phyloP scores from a whole-genome alignment of 2,888 invertebrate species.

The Drosophila neutralis region DNA sequence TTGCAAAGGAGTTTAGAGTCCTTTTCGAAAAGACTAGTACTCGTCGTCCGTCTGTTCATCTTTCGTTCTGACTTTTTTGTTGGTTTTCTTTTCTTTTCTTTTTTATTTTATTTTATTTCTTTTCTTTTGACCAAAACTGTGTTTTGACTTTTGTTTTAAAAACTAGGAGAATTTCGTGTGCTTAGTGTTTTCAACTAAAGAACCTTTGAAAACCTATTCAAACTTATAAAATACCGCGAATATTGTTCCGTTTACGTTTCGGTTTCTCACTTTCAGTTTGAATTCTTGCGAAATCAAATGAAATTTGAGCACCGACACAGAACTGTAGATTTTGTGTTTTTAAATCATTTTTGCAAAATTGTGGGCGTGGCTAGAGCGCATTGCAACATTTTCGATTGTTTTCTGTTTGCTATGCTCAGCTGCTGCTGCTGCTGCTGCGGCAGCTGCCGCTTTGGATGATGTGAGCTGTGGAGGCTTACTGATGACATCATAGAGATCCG shows the following conservation, averaged over 20 bases:
- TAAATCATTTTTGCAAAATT: conserved; percentile 35
- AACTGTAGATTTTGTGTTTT: conserved; percentile 15
- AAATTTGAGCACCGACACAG: conserved; percentile 8
- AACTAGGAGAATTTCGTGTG: conserved; percentile 47
- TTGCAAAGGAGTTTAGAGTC: conserved; percentile 83
- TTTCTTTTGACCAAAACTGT: conserved; percentile 55
- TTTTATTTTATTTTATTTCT: not conserved
- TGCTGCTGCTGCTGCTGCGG: conserved; percentile 53
- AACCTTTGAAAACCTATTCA: conserved; percentile 43
- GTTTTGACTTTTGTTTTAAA: conserved; percentile 48
- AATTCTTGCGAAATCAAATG: not conserved
- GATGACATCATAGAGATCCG: conserved; percentile 85
- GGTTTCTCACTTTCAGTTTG: not conserved
- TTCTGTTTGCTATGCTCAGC: conserved; percentile 17
- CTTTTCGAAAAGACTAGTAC: conserved; percentile 84
- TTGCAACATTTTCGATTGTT: conserved; percentile 18
- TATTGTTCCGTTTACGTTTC: not conserved
- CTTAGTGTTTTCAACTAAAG: conserved; percentile 46
- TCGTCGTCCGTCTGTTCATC: conserved; percentile 54
- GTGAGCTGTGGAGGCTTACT: conserved; percentile 68
- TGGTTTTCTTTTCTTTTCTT: conserved; percentile 2
- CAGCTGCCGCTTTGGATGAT: conserved; percentile 29
- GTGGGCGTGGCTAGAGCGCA: conserved; percentile 46
- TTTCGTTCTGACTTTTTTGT: conserved; percentile 18
- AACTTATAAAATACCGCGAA: conserved; percentile 47